Evolutionary conservation across 2,113 vertebrate species (phyloP).

Genomic region (Craseonycteris thonglongyai): DNA sequence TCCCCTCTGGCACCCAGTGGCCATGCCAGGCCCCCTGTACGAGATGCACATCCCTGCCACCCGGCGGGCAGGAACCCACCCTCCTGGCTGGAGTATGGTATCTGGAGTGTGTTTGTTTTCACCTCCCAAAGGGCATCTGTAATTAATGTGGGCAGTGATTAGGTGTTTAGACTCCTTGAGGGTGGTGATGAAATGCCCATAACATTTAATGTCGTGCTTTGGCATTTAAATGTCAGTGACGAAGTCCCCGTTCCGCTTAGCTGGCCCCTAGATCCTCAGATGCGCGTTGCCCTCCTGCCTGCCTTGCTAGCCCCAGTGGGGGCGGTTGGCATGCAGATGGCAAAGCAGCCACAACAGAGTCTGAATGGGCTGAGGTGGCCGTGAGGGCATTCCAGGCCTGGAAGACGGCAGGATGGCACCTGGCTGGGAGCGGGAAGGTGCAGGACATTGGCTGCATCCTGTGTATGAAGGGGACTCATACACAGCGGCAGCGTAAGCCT

Average conservation of each 20-base stretch:
- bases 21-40: background rate
- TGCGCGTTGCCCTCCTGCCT: background rate
- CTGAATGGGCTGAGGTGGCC: background rate
- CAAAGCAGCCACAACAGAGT: background rate
- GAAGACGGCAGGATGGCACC: rapidly evolving
- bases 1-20: background rate
- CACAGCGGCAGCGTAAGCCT: background rate
- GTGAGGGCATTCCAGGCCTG: background rate
- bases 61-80: background rate
- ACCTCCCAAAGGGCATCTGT: constrained; percentile 58
- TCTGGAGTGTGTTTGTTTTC: constrained; percentile 37
- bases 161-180: constrained; percentile 65
- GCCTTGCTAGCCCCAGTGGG: background rate
- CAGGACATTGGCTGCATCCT: background rate
- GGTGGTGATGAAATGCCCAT: constrained; percentile 59
- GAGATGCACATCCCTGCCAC: background rate
- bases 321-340: background rate
- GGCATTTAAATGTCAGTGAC: constrained; percentile 80
- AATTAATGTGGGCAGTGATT: constrained; percentile 66
- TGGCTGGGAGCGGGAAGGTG: rapidly evolving
- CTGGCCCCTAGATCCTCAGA: constrained; percentile 12
- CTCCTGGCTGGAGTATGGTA: background rate
- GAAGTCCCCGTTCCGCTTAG: constrained; percentile 63
- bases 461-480: rapidly evolving
- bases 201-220: constrained; percentile 66